Base-by-base conservation (phyloP, 2,113 vertebrate genomes). In the Perca flavescens region DNA sequence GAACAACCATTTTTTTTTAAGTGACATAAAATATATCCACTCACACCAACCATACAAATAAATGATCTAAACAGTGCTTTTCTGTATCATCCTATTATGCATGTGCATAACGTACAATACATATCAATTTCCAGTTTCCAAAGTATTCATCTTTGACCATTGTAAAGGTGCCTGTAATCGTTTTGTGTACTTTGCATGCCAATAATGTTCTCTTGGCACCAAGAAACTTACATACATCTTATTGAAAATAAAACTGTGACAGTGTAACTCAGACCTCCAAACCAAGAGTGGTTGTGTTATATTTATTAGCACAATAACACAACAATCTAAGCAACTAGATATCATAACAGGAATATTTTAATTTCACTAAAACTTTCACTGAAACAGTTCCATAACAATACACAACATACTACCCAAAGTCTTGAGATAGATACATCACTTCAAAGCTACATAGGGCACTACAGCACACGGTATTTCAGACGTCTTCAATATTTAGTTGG, bases 281-380 rank as follows among this genome's bases (percentile, higher is more conserved):
- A 80, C 54, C 74, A 50, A 36, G 15, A 77, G 7, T 2, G 0
- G 52, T 46, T 86, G 68, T 74, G 66, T 89, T 75, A 46, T 77
- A 85, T 93, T 93, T 93, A 91, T 86, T 91, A 65, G 63, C 74
- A 85, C 87, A 75, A 81, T 80, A 77, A 89, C 74, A 82, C 81
- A 79, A 86, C 84, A 87, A 80, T 69, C 49, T 67, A 43, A 89
- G 64, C 79, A 77, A 66, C 66, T 50, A 84, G 6, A 88, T 72
- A 75, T 58, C 63, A 83, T 54, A 72, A 87, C 88, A 80, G 65
- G 67, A 73, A 68, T 74, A 80, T 36, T 78, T 65, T 1, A 52
- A 46, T 67, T 75, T 78, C 28, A 89, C 77, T 52, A n/a, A n/a
- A n/a, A n/a, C n/a, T n/a, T n/a, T n/a, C n/a, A n/a, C n/a, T 77